Conservation (phyloP, 2,113 vertebrate genomes). For the Perca flavescens region DNA sequence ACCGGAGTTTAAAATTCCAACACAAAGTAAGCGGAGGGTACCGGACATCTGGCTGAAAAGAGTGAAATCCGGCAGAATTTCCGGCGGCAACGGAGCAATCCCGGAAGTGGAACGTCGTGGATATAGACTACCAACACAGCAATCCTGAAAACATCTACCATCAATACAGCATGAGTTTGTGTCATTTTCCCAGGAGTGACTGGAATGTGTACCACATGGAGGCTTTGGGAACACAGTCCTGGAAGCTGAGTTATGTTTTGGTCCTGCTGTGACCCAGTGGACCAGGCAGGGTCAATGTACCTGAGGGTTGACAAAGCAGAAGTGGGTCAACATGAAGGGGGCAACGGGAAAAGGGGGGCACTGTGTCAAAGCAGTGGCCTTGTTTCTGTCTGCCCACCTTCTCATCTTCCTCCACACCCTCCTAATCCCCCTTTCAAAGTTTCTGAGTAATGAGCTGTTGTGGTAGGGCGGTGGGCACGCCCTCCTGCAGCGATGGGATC, state of each 20-base stretch:
- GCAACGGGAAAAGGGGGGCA: constrained; percentile 50
- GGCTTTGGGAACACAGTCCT: constrained; percentile 57
- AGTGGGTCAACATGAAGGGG: constrained; percentile 73
- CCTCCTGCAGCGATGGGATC: constrained; percentile 74
- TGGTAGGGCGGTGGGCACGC: constrained; percentile 62
- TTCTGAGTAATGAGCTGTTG: constrained; percentile 83
- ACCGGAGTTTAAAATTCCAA: no score
- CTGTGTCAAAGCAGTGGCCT: constrained; percentile 71
- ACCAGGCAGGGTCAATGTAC: constrained; percentile 68
- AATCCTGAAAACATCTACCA: constrained; percentile 34
- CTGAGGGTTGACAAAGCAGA: constrained; percentile 75
- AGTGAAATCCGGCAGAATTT: no score
- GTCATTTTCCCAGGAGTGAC: constrained; percentile 69
- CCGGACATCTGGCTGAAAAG: no score
- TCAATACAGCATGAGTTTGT: constrained; percentile 52
- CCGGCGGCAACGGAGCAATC: no score
- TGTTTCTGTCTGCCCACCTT: constrained; percentile 62
- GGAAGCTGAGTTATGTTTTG: constrained; percentile 65
- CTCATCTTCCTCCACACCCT: constrained; percentile 63
- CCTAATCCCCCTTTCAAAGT: constrained; percentile 71
- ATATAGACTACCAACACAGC: neutral
- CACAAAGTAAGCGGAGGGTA: no score
- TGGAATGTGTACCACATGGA: constrained; percentile 71
- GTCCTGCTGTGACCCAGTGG: constrained; percentile 75
- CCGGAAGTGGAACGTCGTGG: no score